Percentiles rank a stretch among this genome's conserved stretches.
Conservation (phyloP, 2,888 invertebrate genomes). For the Oscheius sp. region DNA sequence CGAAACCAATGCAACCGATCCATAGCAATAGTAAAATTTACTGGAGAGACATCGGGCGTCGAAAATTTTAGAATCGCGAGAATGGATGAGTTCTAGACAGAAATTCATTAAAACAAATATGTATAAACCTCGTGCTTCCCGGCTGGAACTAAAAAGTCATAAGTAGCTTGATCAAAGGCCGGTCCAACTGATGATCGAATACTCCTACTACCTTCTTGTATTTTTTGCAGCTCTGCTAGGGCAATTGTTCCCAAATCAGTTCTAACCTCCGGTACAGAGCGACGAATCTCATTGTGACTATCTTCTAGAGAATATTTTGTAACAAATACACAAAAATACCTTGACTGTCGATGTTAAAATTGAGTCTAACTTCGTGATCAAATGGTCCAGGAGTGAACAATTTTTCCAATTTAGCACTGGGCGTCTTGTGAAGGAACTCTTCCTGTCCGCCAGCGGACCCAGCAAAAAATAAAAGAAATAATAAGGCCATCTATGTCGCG, state of each 20-base stretch:
- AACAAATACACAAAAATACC: no score
- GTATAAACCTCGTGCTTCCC: constrained; percentile 37
- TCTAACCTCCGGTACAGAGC: constrained; percentile 1
- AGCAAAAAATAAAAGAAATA: neutral
- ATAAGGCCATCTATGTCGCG: neutral
- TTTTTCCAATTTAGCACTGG: neutral
- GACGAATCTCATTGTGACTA: constrained; percentile 7
- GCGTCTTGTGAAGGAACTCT: constrained; percentile 20
- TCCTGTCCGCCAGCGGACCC: no score
- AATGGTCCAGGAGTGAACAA: neutral
- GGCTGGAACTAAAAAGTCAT: constrained; percentile 62
- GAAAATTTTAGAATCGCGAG: constrained; percentile 7
- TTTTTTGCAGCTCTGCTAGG: neutral
- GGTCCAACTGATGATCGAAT: neutral
- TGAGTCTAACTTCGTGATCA: neutral
- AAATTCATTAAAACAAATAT: neutral
- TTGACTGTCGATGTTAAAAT: constrained; percentile 10
- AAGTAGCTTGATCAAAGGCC: constrained; percentile 50
- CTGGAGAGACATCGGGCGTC: neutral
- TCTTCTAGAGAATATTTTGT: neutral
- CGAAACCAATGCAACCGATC: constrained; percentile 54
- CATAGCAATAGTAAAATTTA: constrained; percentile 44
- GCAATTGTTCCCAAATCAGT: neutral
- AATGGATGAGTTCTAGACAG: neutral
- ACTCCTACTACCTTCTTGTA: neutral